Percentiles rank a stretch among this genome's conserved stretches.
Evolutionary conservation across 64 coral and sea anemone species (phyloP).

Genomic region (Acropora yongei): DNA sequence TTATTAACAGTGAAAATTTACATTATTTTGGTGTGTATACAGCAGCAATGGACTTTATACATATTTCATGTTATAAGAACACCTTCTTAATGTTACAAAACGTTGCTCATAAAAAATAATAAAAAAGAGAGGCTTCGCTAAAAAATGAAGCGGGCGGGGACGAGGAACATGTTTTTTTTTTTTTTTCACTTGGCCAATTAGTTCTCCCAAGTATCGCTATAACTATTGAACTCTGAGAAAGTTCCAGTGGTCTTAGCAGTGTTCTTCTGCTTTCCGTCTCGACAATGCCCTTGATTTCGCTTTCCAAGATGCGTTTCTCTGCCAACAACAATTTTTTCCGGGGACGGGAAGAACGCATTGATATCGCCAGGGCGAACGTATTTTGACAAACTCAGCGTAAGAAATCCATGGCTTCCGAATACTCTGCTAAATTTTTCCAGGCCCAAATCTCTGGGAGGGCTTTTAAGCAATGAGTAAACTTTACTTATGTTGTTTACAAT

Average conservation of each 20-base stretch:
- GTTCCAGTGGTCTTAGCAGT: neutral
- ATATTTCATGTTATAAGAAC: too few species aligned
- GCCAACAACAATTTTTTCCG: conserved; percentile 38
- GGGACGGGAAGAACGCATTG: neutral
- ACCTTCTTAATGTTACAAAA: too few species aligned
- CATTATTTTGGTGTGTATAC: too few species aligned
- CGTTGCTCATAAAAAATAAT: too few species aligned
- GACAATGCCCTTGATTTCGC: conserved; percentile 7
- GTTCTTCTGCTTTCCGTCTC: neutral
- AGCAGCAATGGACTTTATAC: too few species aligned
- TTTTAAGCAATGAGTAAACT: neutral
- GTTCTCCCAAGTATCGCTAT: neutral
- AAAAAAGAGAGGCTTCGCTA: too few species aligned
- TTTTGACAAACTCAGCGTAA: too few species aligned
- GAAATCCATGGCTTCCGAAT: conserved; percentile 11
- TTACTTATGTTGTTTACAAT: neutral
- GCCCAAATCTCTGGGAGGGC: neutral
- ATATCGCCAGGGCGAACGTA: neutral
- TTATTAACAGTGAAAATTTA: too few species aligned
- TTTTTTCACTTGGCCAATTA: too few species aligned
- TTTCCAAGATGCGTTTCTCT: conserved; percentile 30
- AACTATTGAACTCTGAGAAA: neutral
- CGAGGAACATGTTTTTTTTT: too few species aligned
- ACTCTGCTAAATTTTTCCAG: neutral
- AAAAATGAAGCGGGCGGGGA: too few species aligned